A percentile compares a stretch with the other conserved stretches of the same genome.
These are phyloP conservation scores for Pseudopipra pipra DNA, from an alignment of 2,113 vertebrate species.

Conservation along the genomic window DNA sequence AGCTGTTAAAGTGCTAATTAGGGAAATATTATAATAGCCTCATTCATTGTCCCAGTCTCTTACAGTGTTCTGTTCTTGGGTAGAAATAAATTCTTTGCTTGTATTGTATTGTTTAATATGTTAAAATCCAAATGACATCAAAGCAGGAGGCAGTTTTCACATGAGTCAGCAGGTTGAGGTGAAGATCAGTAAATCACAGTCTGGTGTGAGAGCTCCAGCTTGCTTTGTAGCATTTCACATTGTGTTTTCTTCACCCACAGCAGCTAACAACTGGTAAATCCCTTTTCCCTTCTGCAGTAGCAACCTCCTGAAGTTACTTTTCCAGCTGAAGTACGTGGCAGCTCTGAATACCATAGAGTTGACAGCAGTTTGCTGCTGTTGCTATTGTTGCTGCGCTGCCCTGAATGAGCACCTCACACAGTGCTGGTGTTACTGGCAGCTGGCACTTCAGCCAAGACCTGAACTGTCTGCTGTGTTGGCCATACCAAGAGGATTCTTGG, in stretches of 20 bases:
- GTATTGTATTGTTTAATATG: not conserved
- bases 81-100: not conserved
- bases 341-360: not conserved
- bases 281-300: not conserved
- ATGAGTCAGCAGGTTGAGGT: not conserved
- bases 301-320: not conserved
- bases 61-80: not conserved
- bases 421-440: not conserved
- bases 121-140: not conserved
- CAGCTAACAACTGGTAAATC: not conserved
- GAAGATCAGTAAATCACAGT: not conserved
- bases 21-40: not conserved
- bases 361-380: not conserved
- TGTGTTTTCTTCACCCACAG: not conserved
- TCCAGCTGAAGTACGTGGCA: not conserved
- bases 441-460: not conserved
- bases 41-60: not conserved
- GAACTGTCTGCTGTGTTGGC: not conserved
- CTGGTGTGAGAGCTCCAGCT: not conserved
- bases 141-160: not conserved
- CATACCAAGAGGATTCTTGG: not conserved
- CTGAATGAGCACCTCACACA: not conserved
- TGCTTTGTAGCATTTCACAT: not conserved
- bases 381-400: not conserved
- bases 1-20: not conserved